A percentile compares a stretch with the other conserved stretches of the same genome.
These are phyloP conservation scores for Macroramphosus scolopax DNA, from an alignment of 2,797 vertebrate species.

Conservation along the genomic window DNA sequence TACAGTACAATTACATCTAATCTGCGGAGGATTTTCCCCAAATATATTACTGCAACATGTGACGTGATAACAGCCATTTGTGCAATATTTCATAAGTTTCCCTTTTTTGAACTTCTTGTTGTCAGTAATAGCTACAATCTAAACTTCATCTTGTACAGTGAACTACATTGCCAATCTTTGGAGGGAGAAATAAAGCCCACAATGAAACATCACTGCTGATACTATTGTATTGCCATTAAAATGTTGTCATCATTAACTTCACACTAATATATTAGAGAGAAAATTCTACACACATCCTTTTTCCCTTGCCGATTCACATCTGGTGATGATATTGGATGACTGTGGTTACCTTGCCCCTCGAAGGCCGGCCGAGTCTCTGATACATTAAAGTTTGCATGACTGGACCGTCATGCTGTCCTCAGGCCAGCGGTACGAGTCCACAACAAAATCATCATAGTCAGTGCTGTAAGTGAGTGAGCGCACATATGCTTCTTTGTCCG, in stretches of 20 bases:
- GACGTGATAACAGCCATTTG: conserved; percentile 9
- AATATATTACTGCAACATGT: conserved; percentile 33
- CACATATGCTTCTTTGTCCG: conserved; percentile 85
- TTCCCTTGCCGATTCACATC: too few relatives aligned
- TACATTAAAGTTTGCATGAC: conserved; percentile 79
- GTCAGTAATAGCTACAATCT: too few relatives aligned
- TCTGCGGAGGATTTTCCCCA: conserved; percentile 19
- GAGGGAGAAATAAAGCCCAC: neutral
- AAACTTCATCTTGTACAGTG: too few relatives aligned
- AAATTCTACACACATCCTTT: conserved; percentile 21
- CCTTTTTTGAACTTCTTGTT: too few relatives aligned
- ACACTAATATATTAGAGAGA: conserved; percentile 37
- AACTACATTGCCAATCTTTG: neutral
- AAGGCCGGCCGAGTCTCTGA: conserved; percentile 2
- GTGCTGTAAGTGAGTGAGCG: conserved; percentile 84
- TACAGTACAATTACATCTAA: conserved; percentile 38
- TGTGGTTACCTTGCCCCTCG: conserved; percentile 10
- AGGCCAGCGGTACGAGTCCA: conserved; percentile 89
- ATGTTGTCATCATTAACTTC: conserved; percentile 19
- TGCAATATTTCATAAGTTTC: conserved; percentile 5
- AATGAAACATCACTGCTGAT: too few relatives aligned
- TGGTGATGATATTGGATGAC: conserved; percentile 29
- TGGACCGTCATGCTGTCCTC: conserved; percentile 84
- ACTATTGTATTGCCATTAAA: neutral
- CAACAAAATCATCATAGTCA: conserved; percentile 85